Conservation (phyloP, 2,113 vertebrate genomes). For the Pollimyrus isidori region DNA sequence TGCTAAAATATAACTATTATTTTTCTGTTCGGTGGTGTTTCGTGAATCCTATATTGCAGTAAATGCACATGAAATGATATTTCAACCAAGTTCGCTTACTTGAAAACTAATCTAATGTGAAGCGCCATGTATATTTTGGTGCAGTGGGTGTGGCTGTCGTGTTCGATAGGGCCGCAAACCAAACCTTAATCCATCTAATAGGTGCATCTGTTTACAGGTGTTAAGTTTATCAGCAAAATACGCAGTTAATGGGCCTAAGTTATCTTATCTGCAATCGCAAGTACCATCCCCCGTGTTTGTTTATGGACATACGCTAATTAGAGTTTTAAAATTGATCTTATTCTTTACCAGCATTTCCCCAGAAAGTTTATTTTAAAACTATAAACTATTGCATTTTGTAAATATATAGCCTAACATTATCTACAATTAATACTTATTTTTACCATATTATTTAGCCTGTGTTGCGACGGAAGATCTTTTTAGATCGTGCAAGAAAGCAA, state of each 20-base stretch:
- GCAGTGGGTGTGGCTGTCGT: neutral
- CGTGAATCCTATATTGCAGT: neutral
- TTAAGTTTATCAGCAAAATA: neutral
- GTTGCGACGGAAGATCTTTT: neutral
- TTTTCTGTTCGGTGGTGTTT: neutral
- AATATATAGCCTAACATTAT: neutral
- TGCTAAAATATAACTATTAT: neutral
- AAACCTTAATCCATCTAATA: slow-evolving; percentile 4
- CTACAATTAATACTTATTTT: neutral
- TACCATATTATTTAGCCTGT: neutral
- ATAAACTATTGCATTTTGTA: neutral
- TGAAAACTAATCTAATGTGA: neutral
- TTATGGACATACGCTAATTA: slow-evolving; percentile 3
- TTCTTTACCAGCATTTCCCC: neutral
- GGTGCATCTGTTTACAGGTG: slow-evolving; percentile 8
- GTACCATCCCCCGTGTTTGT: slow-evolving; percentile 9
- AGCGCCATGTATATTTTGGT: neutral
- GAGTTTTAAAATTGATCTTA: neutral
- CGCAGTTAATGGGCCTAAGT: neutral
- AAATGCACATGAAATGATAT: neutral
- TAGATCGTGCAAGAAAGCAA: neutral
- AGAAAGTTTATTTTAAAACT: neutral
- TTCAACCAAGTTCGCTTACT: neutral
- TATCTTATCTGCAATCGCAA: slow-evolving; percentile 14
- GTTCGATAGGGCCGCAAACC: neutral